Conservation (phyloP, 2,113 vertebrate genomes). For the Paracanthobrama guichenoti region DNA sequence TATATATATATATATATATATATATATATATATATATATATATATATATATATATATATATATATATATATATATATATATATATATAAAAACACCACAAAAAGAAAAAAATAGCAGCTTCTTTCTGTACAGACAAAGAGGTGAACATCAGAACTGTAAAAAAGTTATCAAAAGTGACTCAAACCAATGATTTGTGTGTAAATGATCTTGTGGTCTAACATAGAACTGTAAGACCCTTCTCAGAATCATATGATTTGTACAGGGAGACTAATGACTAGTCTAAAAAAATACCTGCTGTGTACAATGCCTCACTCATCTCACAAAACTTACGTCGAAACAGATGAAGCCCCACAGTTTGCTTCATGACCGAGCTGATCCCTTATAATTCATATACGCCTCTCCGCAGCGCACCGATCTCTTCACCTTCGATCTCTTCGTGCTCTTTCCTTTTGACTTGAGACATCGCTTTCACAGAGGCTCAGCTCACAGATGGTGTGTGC, state of each 20-base stretch:
- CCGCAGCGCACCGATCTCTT: neutral
- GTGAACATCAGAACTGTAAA: constrained; percentile 96
- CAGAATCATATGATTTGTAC: constrained; percentile 77
- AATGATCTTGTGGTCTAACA: constrained; percentile 88
- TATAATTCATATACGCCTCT: constrained; percentile 53
- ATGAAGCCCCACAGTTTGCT: constrained; percentile 41
- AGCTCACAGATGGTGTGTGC: constrained; percentile 57
- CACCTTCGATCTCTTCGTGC: constrained; percentile 48
- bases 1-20: constrained; percentile 2
- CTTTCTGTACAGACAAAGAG: constrained; percentile 98
- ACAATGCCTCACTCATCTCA: constrained; percentile 61
- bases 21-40: neutral
- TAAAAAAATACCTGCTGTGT: constrained; percentile 73
- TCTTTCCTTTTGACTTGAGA: constrained; percentile 46
- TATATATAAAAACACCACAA: constrained; percentile 81
- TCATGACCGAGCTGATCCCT: constrained; percentile 53
- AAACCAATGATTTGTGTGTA: constrained; percentile 87
- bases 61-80: neutral
- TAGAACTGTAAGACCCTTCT: constrained; percentile 88
- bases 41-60: neutral
- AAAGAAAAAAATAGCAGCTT: constrained; percentile 98
- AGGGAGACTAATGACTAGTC: constrained; percentile 77
- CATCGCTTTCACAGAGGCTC: constrained; percentile 45
- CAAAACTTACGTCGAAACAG: constrained; percentile 10
- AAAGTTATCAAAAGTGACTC: constrained; percentile 98